A percentile compares a stretch with the other conserved stretches of the same genome.
These are phyloP conservation scores for Ornithoptera alexandrae DNA, from an alignment of 2,888 invertebrate species.

Conservation along the genomic window DNA sequence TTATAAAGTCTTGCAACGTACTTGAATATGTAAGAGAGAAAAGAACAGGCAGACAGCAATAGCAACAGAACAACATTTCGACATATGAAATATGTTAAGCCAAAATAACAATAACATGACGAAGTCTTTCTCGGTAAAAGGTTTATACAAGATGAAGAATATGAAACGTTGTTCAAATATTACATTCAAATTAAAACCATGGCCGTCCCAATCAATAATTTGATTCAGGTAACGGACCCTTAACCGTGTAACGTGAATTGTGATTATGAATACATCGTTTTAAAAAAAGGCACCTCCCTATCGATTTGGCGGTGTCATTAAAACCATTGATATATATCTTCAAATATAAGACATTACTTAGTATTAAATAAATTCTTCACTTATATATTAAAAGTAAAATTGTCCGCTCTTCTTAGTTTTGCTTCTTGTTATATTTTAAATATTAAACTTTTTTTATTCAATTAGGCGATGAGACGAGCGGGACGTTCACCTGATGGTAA, in stretches of 20 bases:
- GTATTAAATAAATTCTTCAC: constrained; percentile 6
- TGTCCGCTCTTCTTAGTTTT: not conserved
- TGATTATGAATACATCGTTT: constrained; percentile 14
- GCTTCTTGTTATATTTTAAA: too few relatives aligned
- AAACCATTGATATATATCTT: constrained; percentile 8
- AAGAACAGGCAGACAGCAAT: not conserved
- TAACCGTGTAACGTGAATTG: constrained; percentile 12
- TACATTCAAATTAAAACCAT: not conserved
- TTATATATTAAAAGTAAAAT: not conserved
- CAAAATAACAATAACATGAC: not conserved
- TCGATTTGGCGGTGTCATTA: constrained; percentile 10
- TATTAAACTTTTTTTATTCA: too few relatives aligned
- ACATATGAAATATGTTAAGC: not conserved
- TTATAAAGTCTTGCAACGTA: not conserved
- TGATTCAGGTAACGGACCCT: constrained; percentile 11
- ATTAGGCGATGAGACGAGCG: too few relatives aligned
- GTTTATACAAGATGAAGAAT: not conserved
- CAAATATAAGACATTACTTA: constrained; percentile 17
- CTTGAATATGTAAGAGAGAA: not conserved
- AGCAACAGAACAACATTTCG: too few relatives aligned
- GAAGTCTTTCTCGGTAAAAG: not conserved
- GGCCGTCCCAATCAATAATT: constrained; percentile 3
- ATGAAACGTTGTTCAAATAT: not conserved
- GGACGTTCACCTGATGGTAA: too few relatives aligned
- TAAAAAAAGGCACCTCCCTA: constrained; percentile 7